Conservation (phyloP, 1,140 invertebrate species). For the Pectinophora gossypiella region DNA sequence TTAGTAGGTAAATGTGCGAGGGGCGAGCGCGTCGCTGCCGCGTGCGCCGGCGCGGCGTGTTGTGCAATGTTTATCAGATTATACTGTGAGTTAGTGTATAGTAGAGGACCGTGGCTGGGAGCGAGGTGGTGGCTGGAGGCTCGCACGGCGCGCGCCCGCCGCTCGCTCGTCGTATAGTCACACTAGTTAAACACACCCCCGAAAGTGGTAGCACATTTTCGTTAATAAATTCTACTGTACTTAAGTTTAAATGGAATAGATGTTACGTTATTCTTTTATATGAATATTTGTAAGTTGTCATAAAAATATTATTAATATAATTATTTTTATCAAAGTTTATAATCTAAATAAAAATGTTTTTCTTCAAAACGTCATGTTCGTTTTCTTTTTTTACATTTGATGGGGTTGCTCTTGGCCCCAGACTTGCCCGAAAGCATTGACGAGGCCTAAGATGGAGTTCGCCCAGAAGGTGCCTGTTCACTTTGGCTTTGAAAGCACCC, state of each 20-base stretch:
- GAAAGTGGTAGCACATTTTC: slow-evolving; percentile 70
- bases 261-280: slow-evolving; percentile 75
- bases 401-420: too few species aligned
- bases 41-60: slow-evolving; percentile 15
- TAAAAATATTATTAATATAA: slow-evolving; percentile 75
- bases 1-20: slow-evolving; percentile 27
- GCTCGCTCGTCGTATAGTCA: slow-evolving; percentile 51
- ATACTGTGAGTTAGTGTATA: not conserved
- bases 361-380: slow-evolving; percentile 60
- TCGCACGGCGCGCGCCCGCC: slow-evolving; percentile 18
- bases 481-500: too few species aligned
- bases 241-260: slow-evolving; percentile 69
- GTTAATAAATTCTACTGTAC: slow-evolving; percentile 64
- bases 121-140: slow-evolving; percentile 9
- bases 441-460: too few species aligned
- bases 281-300: slow-evolving; percentile 75
- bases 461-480: too few species aligned
- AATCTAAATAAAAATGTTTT: slow-evolving; percentile 75
- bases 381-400: slow-evolving; percentile 28
- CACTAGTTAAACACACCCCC: slow-evolving; percentile 66
- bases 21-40: slow-evolving; percentile 32
- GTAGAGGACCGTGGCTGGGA: not conserved
- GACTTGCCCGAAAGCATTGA: too few species aligned
- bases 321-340: slow-evolving; percentile 76
- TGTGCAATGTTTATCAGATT: slow-evolving; percentile 49